Conservation (phyloP, 37 sponge, comb jelly and placozoan genomes). For the Ianthella basta region DNA sequence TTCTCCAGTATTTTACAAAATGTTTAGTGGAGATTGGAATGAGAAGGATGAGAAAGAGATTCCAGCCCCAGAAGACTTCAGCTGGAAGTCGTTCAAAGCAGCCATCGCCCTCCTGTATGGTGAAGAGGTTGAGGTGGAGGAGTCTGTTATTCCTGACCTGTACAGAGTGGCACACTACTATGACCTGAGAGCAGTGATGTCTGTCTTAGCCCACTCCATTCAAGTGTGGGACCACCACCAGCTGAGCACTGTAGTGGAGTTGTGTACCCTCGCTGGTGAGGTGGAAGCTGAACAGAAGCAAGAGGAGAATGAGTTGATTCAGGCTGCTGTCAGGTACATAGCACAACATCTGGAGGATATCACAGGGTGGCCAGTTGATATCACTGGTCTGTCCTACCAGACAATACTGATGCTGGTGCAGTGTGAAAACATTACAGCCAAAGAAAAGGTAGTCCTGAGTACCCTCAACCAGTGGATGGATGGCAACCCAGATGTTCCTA, state of each 20-base stretch:
- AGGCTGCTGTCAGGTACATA: too few species aligned
- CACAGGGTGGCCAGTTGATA: too few species aligned
- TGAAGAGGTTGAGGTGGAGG: neutral
- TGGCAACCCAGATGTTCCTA: neutral
- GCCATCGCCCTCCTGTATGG: neutral
- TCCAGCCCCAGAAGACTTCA: neutral
- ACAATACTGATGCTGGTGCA: neutral
- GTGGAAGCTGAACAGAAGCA: too few species aligned
- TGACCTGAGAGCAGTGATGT: neutral
- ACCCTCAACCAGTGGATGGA: neutral
- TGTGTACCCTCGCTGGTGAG: too few species aligned
- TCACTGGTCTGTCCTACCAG: neutral
- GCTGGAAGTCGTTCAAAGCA: neutral
- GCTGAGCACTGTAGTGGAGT: too few species aligned
- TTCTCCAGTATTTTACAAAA: neutral
- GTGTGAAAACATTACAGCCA: neutral
- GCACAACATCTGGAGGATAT: too few species aligned
- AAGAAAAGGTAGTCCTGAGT: neutral
- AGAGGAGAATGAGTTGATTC: too few species aligned
- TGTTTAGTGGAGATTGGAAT: constrained; percentile 1
- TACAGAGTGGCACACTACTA: constrained; percentile 15
- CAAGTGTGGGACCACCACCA: too few species aligned
- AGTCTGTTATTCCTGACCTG: neutral
- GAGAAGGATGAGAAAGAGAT: neutral
- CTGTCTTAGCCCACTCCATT: neutral